A percentile compares a stretch with the other conserved stretches of the same genome.
Evolutionary conservation across 1,140 invertebrate genomes (phyloP).

Genomic region (Drosophila carrolli): DNA sequence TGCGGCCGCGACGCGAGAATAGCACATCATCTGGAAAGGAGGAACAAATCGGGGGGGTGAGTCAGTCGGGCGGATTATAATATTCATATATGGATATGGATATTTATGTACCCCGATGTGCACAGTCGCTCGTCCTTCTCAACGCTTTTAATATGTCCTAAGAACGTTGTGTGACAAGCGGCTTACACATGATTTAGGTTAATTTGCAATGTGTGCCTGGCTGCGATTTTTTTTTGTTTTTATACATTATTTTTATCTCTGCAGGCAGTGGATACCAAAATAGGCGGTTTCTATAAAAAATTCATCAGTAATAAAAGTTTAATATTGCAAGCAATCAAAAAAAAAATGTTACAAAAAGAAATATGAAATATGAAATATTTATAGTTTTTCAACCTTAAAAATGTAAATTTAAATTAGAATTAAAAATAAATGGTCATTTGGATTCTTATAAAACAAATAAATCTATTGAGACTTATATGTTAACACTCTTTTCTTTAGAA

Average conservation of each 20-base stretch:
- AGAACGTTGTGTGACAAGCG: conserved; percentile 75
- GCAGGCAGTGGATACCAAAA: neutral
- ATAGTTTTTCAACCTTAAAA: too few relatives aligned
- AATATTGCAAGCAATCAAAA: too few relatives aligned
- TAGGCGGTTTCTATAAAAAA: neutral
- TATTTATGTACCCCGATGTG: conserved; percentile 24
- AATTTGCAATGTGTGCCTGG: conserved; percentile 66
- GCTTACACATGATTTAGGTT: conserved; percentile 78
- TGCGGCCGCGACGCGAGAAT: conserved; percentile 86
- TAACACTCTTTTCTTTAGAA: neutral
- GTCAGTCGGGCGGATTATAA: conserved; percentile 59
- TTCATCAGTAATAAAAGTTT: neutral
- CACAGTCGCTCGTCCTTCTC: conserved; percentile 36
- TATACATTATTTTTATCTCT: conserved; percentile 16
- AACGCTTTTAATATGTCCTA: conserved; percentile 71
- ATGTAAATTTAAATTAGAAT: too few relatives aligned
- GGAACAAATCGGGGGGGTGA: conserved; percentile 22
- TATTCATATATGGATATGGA: conserved; percentile 23
- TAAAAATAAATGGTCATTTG: too few relatives aligned
- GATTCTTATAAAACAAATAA: too few relatives aligned
- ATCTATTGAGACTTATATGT: neutral
- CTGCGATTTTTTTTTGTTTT: conserved; percentile 10
- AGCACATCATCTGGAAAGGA: conserved; percentile 84
- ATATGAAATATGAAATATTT: too few relatives aligned
- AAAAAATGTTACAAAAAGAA: neutral